Evolutionary conservation across 2,113 vertebrate genomes (phyloP), one percentile per base, ranked within the genome.

Genomic region (Arvicanthis niloticus): DNA sequence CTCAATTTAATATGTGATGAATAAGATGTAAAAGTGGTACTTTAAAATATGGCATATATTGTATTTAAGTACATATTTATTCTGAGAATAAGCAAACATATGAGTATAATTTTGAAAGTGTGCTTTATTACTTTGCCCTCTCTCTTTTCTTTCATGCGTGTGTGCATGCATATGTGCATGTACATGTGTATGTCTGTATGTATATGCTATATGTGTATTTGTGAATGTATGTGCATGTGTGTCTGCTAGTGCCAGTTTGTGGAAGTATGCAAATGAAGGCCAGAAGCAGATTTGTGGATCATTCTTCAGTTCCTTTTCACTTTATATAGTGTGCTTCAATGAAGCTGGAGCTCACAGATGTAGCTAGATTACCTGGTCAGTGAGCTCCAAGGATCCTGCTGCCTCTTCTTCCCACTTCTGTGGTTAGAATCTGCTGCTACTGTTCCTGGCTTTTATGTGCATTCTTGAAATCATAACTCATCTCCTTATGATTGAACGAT

Each of bases 11-110:
- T 89, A 62, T 12, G 7, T 67, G 15, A 77, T 85, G 7, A 21
- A 21, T 7, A 93, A 75, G 11, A 82, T 62, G 17, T n/a, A 16
- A 3, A 48, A 86, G 11, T 56, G 48, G 3, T 21, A 16, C 84
- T 92, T 93, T 7, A 26, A 65, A 89, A 82, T 60, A 21, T 85
- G 45, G 12, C 78, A 34, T 48, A 67, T 60, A 24, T 16, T 88
- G 68, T 62, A 84, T 48, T 40, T 73, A 90, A 96, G 29, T 26
- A 26, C 26, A 88, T 51, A 53, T 62, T 78, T 87, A 89, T 91
- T 16, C 26, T 62, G 56, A 84, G 48, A 75, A 80, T 56, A 91
- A 85, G 13, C 19, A 84, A 91, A 85, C 37, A 37, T 5, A 72
- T n/a, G 17, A 81, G 56, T n/a, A 29, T 26, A 56, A 88, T 65